These are phyloP conservation scores for Reticulitermes speratus DNA, from an alignment of 1,140 invertebrate genomes.

Conservation along the genomic window DNA sequence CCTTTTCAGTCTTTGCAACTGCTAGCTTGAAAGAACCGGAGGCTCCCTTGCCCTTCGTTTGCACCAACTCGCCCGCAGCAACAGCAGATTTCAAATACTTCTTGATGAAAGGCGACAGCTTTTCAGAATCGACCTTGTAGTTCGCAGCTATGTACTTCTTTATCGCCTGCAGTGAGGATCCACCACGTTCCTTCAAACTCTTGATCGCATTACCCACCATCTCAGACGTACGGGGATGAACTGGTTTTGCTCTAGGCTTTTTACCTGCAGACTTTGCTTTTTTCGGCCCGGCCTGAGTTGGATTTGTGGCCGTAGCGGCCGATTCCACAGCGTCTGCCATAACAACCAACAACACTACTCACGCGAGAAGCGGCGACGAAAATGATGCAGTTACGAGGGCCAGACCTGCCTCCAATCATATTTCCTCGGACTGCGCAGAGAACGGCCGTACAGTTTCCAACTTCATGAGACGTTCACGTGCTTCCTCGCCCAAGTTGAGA, in stretches of 20 bases:
- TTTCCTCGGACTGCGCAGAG: too few species aligned
- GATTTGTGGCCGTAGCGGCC: neutral
- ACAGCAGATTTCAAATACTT: constrained; percentile 50
- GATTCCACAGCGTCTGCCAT: neutral
- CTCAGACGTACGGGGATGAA: neutral
- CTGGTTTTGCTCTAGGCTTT: neutral
- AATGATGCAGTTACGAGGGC: too few species aligned
- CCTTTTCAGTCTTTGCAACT: constrained; percentile 32
- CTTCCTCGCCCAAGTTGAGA: too few species aligned
- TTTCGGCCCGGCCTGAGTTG: neutral
- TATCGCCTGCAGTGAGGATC: constrained; percentile 47
- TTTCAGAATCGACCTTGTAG: constrained; percentile 53
- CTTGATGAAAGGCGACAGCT: constrained; percentile 46
- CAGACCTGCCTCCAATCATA: too few species aligned
- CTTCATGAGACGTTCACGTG: too few species aligned
- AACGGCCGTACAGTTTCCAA: too few species aligned
- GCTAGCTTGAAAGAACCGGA: constrained; percentile 50
- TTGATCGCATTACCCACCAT: constrained; percentile 42
- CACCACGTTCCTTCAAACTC: constrained; percentile 52
- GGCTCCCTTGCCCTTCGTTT: constrained; percentile 51
- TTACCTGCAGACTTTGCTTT: neutral
- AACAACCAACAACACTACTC: too few species aligned
- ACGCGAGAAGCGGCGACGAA: too few species aligned
- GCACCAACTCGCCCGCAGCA: constrained; percentile 43
- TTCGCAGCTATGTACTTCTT: constrained; percentile 47